phyloP scores from a whole-genome alignment of 2,888 invertebrate species.

The Loripinus fragilis region DNA sequence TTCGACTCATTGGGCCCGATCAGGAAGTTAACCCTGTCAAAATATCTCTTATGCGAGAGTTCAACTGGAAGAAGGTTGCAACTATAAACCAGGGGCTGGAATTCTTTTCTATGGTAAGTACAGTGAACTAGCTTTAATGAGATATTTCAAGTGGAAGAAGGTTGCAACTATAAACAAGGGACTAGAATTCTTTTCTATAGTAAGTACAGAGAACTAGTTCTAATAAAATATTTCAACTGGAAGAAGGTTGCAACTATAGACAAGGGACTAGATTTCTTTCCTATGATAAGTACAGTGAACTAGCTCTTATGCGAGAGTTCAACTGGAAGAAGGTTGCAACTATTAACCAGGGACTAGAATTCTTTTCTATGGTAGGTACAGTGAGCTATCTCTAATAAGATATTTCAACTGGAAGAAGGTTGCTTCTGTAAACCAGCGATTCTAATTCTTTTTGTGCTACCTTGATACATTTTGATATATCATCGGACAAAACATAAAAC shows the following conservation, averaged over 20 bases:
- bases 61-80: constrained; percentile 97
- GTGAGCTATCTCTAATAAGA: constrained; percentile 96
- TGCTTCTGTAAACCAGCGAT: constrained; percentile 97
- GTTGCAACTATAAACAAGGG: too few species aligned
- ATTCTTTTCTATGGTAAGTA: constrained; percentile 89
- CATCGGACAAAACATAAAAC: too few species aligned
- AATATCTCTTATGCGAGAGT: constrained; percentile 96
- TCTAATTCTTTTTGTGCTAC: constrained; percentile 98
- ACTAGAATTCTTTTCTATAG: too few species aligned
- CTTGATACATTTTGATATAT: too few species aligned
- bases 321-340: too few species aligned
- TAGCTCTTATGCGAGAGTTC: too few species aligned
- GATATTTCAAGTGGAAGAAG: too few species aligned
- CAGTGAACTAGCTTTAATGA: too few species aligned
- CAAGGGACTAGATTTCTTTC: constrained; percentile 98
- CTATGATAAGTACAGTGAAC: too few species aligned
- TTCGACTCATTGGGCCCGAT: constrained; percentile 98
- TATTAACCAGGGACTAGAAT: too few species aligned
- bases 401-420: constrained; percentile 98
- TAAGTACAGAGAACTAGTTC: too few species aligned
- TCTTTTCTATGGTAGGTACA: too few species aligned
- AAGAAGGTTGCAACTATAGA: constrained; percentile 97
- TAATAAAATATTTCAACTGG: constrained; percentile 98
- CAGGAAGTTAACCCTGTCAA: constrained; percentile 99
- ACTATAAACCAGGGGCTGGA: constrained; percentile 98